Evolutionary conservation across 2,888 invertebrate species (phyloP).

Genomic region (Ichneumoninae sp.): DNA sequence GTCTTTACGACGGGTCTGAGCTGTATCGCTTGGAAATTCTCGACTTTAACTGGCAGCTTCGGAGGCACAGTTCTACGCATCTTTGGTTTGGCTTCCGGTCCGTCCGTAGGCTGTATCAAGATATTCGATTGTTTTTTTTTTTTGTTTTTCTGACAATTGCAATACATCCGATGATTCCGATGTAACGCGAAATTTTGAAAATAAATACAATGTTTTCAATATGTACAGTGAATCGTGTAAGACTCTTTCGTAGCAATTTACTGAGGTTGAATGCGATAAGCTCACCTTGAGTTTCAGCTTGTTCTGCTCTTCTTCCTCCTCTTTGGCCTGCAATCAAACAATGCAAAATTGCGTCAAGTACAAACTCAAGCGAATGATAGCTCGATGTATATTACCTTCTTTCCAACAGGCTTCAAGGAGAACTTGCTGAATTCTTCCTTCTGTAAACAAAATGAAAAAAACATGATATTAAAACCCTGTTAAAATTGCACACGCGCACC

Average conservation of each 20-base stretch:
- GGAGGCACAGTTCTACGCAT: constrained; percentile 84
- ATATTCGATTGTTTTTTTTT: constrained; percentile 37
- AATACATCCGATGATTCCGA: constrained; percentile 49
- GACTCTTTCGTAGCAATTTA: constrained; percentile 7
- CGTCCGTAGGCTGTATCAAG: constrained; percentile 79
- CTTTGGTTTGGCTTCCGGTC: constrained; percentile 82
- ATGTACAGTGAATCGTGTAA: constrained; percentile 22
- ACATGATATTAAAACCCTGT: not conserved
- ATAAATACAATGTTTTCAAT: constrained; percentile 24
- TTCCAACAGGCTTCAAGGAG: constrained; percentile 75
- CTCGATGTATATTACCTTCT: constrained; percentile 73
- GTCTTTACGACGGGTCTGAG: constrained; percentile 86
- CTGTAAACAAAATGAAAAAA: constrained; percentile 75
- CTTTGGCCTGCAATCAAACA: constrained; percentile 73
- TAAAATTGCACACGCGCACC: constrained; percentile 7
- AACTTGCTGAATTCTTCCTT: constrained; percentile 77
- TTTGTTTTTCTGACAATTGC: not conserved
- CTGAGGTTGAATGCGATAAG: constrained; percentile 27
- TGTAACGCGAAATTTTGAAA: constrained; percentile 14
- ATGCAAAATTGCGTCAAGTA: not conserved
- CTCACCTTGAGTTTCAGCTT: constrained; percentile 85
- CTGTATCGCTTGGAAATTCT: constrained; percentile 87
- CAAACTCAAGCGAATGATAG: not conserved
- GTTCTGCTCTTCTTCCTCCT: constrained; percentile 80
- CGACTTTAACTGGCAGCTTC: constrained; percentile 85